Base-by-base conservation (phyloP, 2,797 vertebrate genomes). In the Channallabes apus region DNA sequence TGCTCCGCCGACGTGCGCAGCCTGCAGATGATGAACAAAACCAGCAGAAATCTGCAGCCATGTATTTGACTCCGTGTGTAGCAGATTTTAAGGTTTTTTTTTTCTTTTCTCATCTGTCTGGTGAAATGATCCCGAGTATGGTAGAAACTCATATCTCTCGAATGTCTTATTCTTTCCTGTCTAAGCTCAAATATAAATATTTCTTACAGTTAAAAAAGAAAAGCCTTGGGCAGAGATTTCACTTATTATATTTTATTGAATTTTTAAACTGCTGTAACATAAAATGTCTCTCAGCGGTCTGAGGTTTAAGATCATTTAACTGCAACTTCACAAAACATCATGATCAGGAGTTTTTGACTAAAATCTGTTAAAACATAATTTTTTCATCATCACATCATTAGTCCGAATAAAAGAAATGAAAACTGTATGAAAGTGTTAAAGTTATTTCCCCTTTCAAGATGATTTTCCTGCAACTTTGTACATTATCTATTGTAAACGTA, bases 11-110 rank as follows among this genome's bases (percentile, higher is more conserved):
- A 84, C 64, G 58, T 84, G 72, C 62, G 12, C 35, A 12, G 64
- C 51, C 12, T 86, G 65, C 72, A 82, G 29, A 86, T 77, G 62
- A 82, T 56, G 35, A 14, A 1, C 22, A 56, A 51, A 22, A 75
- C 59, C 3, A 15, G 27, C 1, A 29, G 32, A 72, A 71, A 82
- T 61, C 6, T 32, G 17, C 65, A 69, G 54, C 67, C 67, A 20
- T 56, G 67, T 41, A 69, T 69, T 69, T 69, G 32, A 69, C 46
- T 61, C 65, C 27, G 32, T 67, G 80, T 82, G 46, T 56, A 46
- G 67, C 64, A 69, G 18, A 56, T 24, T 69, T 56, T 32, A 81
- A n/a, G n/a, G 32, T 17, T 4, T 24, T 18, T 27, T 51, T 67
- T 54, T 15, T 27, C 29, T 18, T 15, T 56, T 18, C 38, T 35